Evolutionary conservation across 1,140 invertebrate species (phyloP), one percentile per base, ranked within the genome.

Genomic region (Pseudobourletiella spinata): DNA sequence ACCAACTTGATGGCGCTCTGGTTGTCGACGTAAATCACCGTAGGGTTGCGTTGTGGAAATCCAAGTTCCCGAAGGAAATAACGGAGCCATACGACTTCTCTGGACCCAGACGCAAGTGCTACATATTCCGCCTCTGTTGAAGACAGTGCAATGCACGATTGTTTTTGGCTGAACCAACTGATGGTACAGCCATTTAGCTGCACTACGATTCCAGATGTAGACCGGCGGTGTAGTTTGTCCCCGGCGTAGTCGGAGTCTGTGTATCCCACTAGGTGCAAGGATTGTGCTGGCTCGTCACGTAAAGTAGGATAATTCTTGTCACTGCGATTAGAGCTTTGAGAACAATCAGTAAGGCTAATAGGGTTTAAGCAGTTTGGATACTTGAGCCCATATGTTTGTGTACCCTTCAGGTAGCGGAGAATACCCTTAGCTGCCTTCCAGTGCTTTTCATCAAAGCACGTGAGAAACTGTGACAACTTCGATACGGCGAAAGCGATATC

Each of bases 391-490:
- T n/a, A 54, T n/a, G 69, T 42, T 22, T 51, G 35, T 15, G 71
- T 75, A 30, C 65, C 62, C 46, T 74, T 72, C 6, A 78, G 63
- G 69, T 76, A 77, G 54, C 71, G 66, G 26, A 76, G 67, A n/a
- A 77, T 64, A 35, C 70, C 46, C 64, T 76, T 75, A 4, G 72
- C 68, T 59, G 71, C 70, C 65, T 59, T 64, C 71, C 67, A 70
- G 54, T 72, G 71, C n/a, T 26, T 14, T 52, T 26, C 24, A 24
- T 57, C 39, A 22, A 43, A 68, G 18, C 25, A 30, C 11, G 32
- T 63, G 15, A 58, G 61, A 39, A 64, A 69, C 50, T 68, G 62
- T 15, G 57, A 57, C 2, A 69, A 20, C 16, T 39, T 48, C 16
- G 58, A 64, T 0, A 73, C 71, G 32, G 72, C 64, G 62, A 70